phyloP scores from a whole-genome alignment of 2,888 invertebrate genomes.

The Chromoteleia sp. region DNA sequence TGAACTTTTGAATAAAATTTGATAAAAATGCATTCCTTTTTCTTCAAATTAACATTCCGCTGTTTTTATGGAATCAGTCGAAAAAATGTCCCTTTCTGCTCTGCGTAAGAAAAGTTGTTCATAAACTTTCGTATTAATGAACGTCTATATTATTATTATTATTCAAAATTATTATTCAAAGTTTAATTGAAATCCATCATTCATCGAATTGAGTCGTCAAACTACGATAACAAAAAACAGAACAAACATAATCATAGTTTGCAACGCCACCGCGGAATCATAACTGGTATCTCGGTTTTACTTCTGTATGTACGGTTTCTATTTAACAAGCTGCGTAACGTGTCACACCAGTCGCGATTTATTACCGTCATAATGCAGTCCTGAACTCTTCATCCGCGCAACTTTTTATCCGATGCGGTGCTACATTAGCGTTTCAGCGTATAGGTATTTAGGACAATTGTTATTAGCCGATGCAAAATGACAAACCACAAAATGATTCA shows the following conservation, averaged over 20 bases:
- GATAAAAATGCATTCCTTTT: too few relatives aligned
- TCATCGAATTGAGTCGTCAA: conserved; percentile 12
- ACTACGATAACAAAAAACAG: conserved; percentile 21
- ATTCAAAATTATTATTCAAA: too few relatives aligned
- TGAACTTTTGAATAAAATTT: too few relatives aligned
- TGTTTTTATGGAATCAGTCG: too few relatives aligned
- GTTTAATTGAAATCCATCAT: conserved; percentile 1
- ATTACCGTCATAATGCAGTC: conserved; percentile 70
- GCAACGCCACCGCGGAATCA: background rate
- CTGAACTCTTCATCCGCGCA: conserved; percentile 70
- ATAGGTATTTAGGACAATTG: conserved; percentile 65
- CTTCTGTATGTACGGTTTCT: conserved; percentile 48
- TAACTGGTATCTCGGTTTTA: conserved; percentile 31
- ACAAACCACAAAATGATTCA: conserved; percentile 53
- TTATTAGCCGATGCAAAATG: conserved; percentile 56
- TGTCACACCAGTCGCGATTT: conserved; percentile 64
- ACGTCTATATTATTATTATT: too few relatives aligned
- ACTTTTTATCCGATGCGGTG: conserved; percentile 56
- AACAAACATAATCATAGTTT: conserved; percentile 9
- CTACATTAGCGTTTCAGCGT: conserved; percentile 66
- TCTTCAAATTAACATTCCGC: too few relatives aligned
- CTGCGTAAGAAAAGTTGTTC: too few relatives aligned
- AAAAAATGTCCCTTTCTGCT: too few relatives aligned
- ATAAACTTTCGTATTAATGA: too few relatives aligned
- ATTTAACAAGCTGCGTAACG: conserved; percentile 50